Conservation (phyloP, 2,888 invertebrate species). For the Heliconius ismenius region DNA sequence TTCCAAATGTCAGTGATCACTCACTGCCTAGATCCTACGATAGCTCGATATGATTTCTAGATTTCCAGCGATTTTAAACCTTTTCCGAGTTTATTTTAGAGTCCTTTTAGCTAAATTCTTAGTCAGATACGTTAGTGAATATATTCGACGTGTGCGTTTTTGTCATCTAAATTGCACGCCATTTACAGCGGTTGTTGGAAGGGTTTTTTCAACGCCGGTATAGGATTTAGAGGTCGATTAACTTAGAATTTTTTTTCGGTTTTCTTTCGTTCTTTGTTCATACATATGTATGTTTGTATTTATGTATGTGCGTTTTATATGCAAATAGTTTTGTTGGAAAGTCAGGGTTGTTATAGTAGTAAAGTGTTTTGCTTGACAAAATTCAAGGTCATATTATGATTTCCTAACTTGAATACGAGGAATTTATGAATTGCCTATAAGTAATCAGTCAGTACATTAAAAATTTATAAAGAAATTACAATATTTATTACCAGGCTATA, state of each 20-base stretch:
- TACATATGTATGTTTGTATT: constrained; percentile 1
- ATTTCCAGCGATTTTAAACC: constrained; percentile 22
- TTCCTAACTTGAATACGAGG: neutral
- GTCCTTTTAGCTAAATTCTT: constrained; percentile 6
- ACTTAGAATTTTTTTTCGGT: constrained; percentile 18
- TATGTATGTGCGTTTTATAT: constrained; percentile 13
- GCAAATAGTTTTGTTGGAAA: constrained; percentile 4
- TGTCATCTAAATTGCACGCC: constrained; percentile 45
- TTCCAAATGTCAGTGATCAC: constrained; percentile 53
- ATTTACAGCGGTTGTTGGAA: constrained; percentile 40
- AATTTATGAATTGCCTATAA: no score
- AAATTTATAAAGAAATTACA: no score
- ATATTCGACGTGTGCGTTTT: constrained; percentile 42
- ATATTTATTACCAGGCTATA: no score
- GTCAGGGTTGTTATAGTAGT: neutral
- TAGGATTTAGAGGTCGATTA: constrained; percentile 28
- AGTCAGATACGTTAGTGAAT: constrained; percentile 32
- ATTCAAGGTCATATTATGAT: neutral
- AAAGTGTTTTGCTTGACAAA: neutral
- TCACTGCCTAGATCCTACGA: constrained; percentile 46
- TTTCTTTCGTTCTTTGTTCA: constrained; percentile 15
- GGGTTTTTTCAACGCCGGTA: constrained; percentile 36
- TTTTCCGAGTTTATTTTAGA: neutral
- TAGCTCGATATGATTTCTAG: constrained; percentile 39
- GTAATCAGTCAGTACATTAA: no score